Evolutionary conservation across 2,888 invertebrate species (phyloP), one percentile per base, ranked within the genome.

Genomic region (Tyria jacobaeae): DNA sequence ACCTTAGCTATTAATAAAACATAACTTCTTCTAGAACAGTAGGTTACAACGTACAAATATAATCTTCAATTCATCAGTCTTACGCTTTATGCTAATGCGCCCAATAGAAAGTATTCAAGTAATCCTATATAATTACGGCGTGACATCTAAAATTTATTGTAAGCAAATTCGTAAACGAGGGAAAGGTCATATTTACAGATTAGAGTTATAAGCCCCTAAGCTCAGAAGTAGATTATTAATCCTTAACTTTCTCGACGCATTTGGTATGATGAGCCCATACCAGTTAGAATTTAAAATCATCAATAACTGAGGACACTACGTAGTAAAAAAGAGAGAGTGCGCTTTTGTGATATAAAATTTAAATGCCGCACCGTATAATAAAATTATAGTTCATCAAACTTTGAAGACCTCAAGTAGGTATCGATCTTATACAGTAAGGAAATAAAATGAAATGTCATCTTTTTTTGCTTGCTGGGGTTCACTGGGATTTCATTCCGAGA

Each of bases 251-350:
- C 61, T 57, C 59, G 34, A 27, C 48, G 17, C n/a, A 31, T 49
- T 21, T 44, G 44, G 12, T 44, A 44, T 4, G 12, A 21, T 21
- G 21, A 10, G 44, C 44, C 5, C n/a, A n/a, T 44, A 12, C 44
- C 21, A 44, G 44, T 21, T 21, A 44, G 21, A 44, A 63, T 62
- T 64, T 59, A 52, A 48, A 57, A 72, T 62, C 64, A 62, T 70
- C 57, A 51, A 59, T 49, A 51, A 41, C 27, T 60, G 61, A 74
- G 75, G 70, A 77, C 60, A 65, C 59, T 59, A 39, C 56, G 53
- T 57, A 56, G 24, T 50, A 44, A 64, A 47, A 62, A 75, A 61
- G 73, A 68, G 75, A 68, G 67, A 68, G 65, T 71, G 64, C 66
- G 68, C 56, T 63, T 71, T 78, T 73, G 67, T 64, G 69, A 67